Percentiles rank a stretch among this genome's conserved stretches.
Conservation (phyloP, 2,113 vertebrate genomes). For the Mormyrus iriodes region DNA sequence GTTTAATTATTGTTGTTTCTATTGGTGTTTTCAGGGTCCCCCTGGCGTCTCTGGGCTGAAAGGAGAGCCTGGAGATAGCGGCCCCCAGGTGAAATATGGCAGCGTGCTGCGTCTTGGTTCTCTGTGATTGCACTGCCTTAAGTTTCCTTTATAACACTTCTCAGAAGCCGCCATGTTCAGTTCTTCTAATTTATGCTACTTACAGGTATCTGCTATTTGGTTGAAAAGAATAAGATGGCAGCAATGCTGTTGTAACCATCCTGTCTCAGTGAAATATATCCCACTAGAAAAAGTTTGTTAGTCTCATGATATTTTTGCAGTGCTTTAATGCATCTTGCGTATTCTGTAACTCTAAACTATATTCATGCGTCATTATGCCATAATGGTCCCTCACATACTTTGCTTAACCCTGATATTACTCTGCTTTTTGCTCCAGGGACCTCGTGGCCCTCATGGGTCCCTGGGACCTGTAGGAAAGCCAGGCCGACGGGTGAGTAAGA, state of each 20-base stretch:
- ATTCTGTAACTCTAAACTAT: neutral
- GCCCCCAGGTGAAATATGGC: slow-evolving; percentile 68
- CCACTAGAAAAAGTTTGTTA: neutral
- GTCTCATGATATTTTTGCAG: neutral
- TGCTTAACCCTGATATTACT: neutral
- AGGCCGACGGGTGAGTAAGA: slow-evolving; percentile 66
- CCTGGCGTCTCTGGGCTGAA: slow-evolving; percentile 77
- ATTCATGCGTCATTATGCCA: neutral
- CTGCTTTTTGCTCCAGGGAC: slow-evolving; percentile 53
- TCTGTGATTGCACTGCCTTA: neutral
- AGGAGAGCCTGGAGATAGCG: slow-evolving; percentile 73
- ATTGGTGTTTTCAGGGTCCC: slow-evolving; percentile 59
- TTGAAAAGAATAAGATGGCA: neutral
- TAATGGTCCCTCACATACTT: neutral
- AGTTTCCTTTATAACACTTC: neutral
- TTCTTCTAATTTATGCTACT: neutral
- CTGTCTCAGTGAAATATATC: neutral
- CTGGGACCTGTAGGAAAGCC: slow-evolving; percentile 69
- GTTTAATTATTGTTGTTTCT: neutral
- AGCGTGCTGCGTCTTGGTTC: neutral
- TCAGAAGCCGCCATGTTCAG: neutral
- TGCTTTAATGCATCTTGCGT: neutral
- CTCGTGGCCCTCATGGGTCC: slow-evolving; percentile 66
- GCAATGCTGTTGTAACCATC: neutral
- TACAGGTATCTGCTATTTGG: neutral